These are phyloP conservation scores for Cosmia pyralina DNA, from an alignment of 2,888 invertebrate species.

Conservation along the genomic window DNA sequence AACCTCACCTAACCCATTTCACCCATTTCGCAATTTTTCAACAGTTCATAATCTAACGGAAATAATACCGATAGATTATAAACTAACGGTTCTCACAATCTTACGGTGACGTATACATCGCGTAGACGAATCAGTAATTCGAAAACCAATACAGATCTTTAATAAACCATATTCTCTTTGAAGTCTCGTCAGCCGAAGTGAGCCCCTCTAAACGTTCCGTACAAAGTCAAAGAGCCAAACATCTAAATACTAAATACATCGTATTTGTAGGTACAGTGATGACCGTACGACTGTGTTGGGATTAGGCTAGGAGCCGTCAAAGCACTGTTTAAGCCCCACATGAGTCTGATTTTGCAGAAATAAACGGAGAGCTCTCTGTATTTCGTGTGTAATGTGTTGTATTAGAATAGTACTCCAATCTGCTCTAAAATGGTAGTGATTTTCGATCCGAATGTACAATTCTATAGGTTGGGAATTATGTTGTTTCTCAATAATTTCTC, in stretches of 20 bases:
- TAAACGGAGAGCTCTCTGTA: constrained; percentile 28
- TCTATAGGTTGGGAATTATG: not conserved
- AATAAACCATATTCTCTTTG: constrained; percentile 1
- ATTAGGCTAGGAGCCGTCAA: constrained; percentile 45
- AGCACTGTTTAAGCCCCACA: constrained; percentile 38
- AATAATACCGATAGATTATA: no score
- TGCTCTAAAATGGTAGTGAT: constrained; percentile 1
- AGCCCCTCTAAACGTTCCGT: not conserved
- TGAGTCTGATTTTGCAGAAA: constrained; percentile 46
- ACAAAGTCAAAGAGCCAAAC: constrained; percentile 45
- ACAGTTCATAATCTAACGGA: no score
- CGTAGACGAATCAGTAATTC: no score
- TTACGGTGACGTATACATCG: no score
- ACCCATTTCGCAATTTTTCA: no score
- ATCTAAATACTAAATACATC: constrained; percentile 49
- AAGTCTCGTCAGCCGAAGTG: not conserved
- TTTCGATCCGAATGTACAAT: not conserved
- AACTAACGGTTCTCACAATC: no score
- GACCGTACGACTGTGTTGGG: constrained; percentile 42
- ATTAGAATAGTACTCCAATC: not conserved
- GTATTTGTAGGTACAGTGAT: constrained; percentile 38
- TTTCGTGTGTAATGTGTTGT: constrained; percentile 31
- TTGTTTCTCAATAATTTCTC: not conserved
- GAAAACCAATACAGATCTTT: not conserved
- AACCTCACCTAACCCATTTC: no score